phyloP scores from a whole-genome alignment of 1,140 invertebrate genomes.

The Oscheius sp. region DNA sequence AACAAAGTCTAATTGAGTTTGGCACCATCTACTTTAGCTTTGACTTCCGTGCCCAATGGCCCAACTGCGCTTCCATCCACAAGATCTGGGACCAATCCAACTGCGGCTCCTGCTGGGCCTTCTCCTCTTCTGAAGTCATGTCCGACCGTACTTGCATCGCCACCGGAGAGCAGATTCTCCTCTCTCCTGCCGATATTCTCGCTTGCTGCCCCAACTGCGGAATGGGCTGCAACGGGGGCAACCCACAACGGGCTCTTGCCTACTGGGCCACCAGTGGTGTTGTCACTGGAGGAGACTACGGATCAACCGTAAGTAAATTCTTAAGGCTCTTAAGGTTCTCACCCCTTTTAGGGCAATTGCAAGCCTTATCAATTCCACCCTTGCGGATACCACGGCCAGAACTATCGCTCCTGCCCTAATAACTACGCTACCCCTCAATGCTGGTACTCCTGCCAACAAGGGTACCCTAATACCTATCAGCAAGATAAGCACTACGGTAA shows the following conservation, averaged over 20 bases:
- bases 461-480: background rate
- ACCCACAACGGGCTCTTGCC: background rate
- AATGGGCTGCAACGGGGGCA: slow-evolving; percentile 17
- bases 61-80: slow-evolving; percentile 11
- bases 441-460: background rate
- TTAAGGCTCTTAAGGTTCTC: background rate
- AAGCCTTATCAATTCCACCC: background rate
- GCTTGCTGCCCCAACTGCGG: slow-evolving; percentile 17
- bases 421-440: background rate
- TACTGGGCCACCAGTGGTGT: slow-evolving; percentile 3
- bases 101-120: slow-evolving; percentile 24
- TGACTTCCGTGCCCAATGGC: slow-evolving; percentile 15
- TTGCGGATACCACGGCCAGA: background rate
- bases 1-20: too few species aligned
- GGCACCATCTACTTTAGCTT: too few species aligned
- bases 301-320: background rate
- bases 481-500: background rate
- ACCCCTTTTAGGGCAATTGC: background rate
- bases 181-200: slow-evolving; percentile 23
- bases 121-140: slow-evolving; percentile 6
- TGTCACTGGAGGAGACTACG: slow-evolving; percentile 22
- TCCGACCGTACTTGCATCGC: slow-evolving; percentile 21
- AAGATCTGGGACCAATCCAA: slow-evolving; percentile 31
- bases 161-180: background rate
- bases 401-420: background rate